Base-by-base conservation (phyloP, 1,140 invertebrate species). In the Euschistus heros region DNA sequence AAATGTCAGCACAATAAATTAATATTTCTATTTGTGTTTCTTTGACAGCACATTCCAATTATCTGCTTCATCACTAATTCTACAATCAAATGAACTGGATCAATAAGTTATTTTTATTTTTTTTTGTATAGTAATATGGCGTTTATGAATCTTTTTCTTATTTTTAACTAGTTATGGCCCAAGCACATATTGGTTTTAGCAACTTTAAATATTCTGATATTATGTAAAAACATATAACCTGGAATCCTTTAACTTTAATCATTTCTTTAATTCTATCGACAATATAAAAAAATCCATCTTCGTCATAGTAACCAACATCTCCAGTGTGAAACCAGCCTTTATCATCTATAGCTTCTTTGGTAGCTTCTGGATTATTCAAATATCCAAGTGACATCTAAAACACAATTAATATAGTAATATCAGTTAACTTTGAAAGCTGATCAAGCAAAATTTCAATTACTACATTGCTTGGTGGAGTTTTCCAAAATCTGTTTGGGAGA, bases 281-380 rank as follows among this genome's bases (percentile, higher is more conserved):
- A 68, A 91, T 81, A 66, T 81, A 87, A 70, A 89, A 81, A 68
- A 78, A 82, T 4, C 81, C 82, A 5, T 87, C 80, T 2, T 80
- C 71, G 69, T 90, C 86, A 69, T 82, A 84, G 72, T 84, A 87
- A 0, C 83, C 88, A 65, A 91, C 80, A 74, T 92, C 88, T 22
- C 89, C 89, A 30, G 88, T 89, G 63, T 86, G 82, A 14, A 92
- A 73, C 82, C 86, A 92, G 2, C 87, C 86, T 55, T 89, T 82
- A 17, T 70, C 67, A 70, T 86, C 84, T 2, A 91, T 77, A 0
- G 82, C 82, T 15, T 81, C 80, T 18, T 77, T 76, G 7, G 86
- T 88, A 2, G 85, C 83, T 64, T 80, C 75, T 0, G 73, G 70
- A 70, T 91, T 79, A 14, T 81, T 80, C 68, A 81, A 74, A 67